These are phyloP conservation scores for Sphaeridia pumilis DNA, from an alignment of 2,888 invertebrate species.

Conservation along the genomic window DNA sequence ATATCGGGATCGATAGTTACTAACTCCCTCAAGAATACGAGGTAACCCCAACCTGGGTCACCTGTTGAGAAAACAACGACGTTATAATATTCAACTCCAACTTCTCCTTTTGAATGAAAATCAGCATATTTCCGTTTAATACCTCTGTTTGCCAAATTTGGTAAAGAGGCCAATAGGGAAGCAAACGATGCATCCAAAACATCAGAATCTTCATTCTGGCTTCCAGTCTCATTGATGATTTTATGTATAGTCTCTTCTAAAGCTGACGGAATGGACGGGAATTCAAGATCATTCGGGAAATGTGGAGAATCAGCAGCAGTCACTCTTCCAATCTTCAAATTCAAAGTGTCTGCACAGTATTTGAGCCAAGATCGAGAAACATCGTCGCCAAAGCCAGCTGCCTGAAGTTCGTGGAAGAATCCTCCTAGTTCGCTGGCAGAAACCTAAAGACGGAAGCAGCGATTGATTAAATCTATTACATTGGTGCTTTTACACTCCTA, in stretches of 20 bases:
- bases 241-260: conserved; percentile 25
- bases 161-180: conserved; percentile 29
- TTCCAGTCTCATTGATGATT: conserved; percentile 27
- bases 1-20: conserved; percentile 30
- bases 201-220: conserved; percentile 20
- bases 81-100: not conserved
- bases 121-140: not conserved
- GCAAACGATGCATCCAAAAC: conserved; percentile 29
- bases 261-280: conserved; percentile 27
- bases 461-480: not conserved
- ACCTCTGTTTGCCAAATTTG: conserved; percentile 31
- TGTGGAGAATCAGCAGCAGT: conserved; percentile 25
- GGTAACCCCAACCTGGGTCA: conserved; percentile 33
- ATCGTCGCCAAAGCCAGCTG: conserved; percentile 28
- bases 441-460: conserved; percentile 17
- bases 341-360: conserved; percentile 35
- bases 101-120: not conserved
- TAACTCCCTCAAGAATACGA: conserved; percentile 34
- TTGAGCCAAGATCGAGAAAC: conserved; percentile 36
- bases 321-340: conserved; percentile 24
- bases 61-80: conserved; percentile 17
- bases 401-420: conserved; percentile 31
- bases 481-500: not conserved
- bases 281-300: conserved; percentile 33
- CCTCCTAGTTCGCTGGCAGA: conserved; percentile 20